phyloP scores from a whole-genome alignment of 2,888 invertebrate genomes.

The Cheilosia impressa region DNA sequence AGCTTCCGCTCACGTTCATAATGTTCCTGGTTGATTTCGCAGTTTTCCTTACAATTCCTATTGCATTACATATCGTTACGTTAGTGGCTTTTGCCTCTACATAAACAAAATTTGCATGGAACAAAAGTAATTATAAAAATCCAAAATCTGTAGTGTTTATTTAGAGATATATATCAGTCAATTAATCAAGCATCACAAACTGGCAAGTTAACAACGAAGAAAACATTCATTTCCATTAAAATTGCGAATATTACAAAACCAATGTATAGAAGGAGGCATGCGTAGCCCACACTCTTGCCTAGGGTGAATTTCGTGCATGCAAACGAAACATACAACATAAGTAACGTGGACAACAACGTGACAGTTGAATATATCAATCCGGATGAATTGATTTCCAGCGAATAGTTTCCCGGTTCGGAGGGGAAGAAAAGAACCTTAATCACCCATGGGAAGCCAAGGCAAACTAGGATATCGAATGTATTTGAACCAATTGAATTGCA shows the following conservation, averaged over 20 bases:
- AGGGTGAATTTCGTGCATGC: constrained; percentile 88
- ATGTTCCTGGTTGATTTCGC: too few relatives aligned
- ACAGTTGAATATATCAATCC: constrained; percentile 91
- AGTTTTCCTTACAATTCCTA: too few relatives aligned
- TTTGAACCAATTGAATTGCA: constrained; percentile 93
- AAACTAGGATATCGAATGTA: constrained; percentile 91
- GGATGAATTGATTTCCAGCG: constrained; percentile 89
- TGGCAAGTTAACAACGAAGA: constrained; percentile 90
- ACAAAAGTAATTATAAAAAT: constrained; percentile 13
- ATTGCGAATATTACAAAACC: constrained; percentile 88
- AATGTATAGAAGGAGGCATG: constrained; percentile 88
- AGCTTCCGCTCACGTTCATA: too few relatives aligned
- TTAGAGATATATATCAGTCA: neutral
- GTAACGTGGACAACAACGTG: constrained; percentile 89
- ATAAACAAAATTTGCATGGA: constrained; percentile 35
- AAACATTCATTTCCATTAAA: constrained; percentile 90
- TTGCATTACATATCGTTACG: too few relatives aligned
- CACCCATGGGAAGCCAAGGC: constrained; percentile 91
- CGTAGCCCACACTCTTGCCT: constrained; percentile 88
- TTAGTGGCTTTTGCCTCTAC: neutral
- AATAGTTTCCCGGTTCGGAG: constrained; percentile 85
- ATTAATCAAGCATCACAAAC: constrained; percentile 84
- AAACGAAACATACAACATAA: constrained; percentile 88
- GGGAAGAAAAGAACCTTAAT: constrained; percentile 88
- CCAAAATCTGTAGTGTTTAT: too few relatives aligned